These are phyloP conservation scores for Seira sanloemensis DNA, from an alignment of 2,888 invertebrate genomes.

Conservation along the genomic window DNA sequence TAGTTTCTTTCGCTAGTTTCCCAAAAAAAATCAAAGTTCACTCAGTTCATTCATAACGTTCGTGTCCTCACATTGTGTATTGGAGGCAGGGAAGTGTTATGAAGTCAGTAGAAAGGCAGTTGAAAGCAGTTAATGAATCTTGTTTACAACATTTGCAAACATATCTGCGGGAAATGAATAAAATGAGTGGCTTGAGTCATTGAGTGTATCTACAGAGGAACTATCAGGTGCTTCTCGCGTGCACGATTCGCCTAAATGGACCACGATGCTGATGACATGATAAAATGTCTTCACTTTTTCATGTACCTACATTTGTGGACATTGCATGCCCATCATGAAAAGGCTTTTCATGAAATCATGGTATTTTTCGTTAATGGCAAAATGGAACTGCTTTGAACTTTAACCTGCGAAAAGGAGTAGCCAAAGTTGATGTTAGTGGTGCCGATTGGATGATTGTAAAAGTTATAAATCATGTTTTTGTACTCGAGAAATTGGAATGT, in stretches of 20 bases:
- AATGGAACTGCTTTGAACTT: constrained; percentile 38
- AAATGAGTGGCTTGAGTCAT: not conserved
- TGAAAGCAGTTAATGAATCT: not conserved
- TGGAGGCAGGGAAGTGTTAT: not conserved
- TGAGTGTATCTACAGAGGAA: not conserved
- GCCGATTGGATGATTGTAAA: too few species aligned
- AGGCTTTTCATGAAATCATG: not conserved
- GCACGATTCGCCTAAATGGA: constrained; percentile 31
- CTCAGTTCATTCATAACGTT: not conserved
- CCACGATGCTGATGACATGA: constrained; percentile 17
- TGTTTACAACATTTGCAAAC: not conserved
- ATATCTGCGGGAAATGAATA: not conserved
- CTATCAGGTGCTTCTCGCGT: constrained; percentile 56
- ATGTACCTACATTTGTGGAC: too few species aligned
- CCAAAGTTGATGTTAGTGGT: too few species aligned
- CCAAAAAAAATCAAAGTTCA: not conserved
- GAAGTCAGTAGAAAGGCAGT: not conserved
- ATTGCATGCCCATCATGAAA: too few species aligned
- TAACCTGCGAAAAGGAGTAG: not conserved
- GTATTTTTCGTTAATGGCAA: not conserved
- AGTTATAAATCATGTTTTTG: too few species aligned
- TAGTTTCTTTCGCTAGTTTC: too few species aligned
- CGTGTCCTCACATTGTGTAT: not conserved
- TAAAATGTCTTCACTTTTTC: not conserved
- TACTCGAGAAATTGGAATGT: too few species aligned